A percentile compares a stretch with the other conserved stretches of the same genome.
phyloP scores from a whole-genome alignment of 2,113 vertebrate species.

The Chamaetylas fuelleborni region DNA sequence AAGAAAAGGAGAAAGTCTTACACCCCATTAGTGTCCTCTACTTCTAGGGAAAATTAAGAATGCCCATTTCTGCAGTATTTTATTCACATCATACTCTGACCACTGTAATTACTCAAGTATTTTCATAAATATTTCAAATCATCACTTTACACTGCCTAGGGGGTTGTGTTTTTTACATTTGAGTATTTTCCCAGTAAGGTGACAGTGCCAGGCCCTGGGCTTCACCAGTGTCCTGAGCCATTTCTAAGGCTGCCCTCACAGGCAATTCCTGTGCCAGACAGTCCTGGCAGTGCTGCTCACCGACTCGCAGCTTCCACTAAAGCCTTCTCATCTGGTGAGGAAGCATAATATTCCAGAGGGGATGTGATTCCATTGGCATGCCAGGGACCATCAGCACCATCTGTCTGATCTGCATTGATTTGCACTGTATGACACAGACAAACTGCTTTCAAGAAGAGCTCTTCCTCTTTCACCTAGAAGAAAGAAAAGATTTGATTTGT shows the following conservation, averaged over 20 bases:
- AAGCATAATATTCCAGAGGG: slow-evolving; percentile 92
- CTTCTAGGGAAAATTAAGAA: background rate
- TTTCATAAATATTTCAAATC: background rate
- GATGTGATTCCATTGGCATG: slow-evolving; percentile 77
- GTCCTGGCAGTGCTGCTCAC: slow-evolving; percentile 58
- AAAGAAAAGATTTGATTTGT: background rate
- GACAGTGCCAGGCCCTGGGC: background rate
- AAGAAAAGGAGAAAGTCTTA: background rate
- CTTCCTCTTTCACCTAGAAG: slow-evolving; percentile 82
- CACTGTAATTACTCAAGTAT: background rate
- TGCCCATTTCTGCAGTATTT: background rate
- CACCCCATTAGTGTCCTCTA: background rate
- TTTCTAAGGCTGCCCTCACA: background rate
- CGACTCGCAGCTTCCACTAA: slow-evolving; percentile 94
- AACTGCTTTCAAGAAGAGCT: slow-evolving; percentile 93
- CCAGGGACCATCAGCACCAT: slow-evolving; percentile 81
- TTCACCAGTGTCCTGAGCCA: background rate
- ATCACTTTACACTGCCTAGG: background rate
- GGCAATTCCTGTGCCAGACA: background rate
- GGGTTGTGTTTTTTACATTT: background rate
- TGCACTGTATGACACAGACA: slow-evolving; percentile 96
- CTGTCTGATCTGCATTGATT: slow-evolving; percentile 87
- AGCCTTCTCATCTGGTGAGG: slow-evolving; percentile 96
- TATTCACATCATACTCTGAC: background rate
- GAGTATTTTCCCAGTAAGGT: background rate